Conservation (phyloP, 2,797 vertebrate species). For the Meriones psammophilus region DNA sequence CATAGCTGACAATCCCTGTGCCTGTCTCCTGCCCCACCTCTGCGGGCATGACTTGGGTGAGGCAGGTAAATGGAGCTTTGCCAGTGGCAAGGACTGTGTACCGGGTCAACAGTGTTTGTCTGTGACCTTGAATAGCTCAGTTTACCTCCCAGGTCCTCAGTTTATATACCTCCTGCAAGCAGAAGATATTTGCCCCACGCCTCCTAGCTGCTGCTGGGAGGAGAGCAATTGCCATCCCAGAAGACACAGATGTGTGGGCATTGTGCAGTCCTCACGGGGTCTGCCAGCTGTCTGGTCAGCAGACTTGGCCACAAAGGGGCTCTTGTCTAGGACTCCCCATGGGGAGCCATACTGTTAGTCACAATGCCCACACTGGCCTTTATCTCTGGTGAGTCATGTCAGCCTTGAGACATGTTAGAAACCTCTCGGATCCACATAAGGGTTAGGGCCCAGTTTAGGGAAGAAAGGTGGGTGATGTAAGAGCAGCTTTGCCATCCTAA, state of each 20-base stretch:
- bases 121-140: neutral
- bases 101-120: neutral
- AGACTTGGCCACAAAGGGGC: slow-evolving; percentile 36
- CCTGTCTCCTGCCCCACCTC: neutral
- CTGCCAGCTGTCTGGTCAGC: slow-evolving; percentile 36
- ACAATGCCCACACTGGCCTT: neutral
- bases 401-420: neutral
- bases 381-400: neutral
- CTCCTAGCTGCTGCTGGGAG: neutral
- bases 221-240: neutral
- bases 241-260: neutral
- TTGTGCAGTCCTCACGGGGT: neutral
- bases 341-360: neutral
- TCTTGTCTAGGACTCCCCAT: slow-evolving; percentile 24
- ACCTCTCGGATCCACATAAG: neutral
- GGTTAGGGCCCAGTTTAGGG: too few relatives aligned
- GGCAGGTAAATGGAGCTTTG: neutral
- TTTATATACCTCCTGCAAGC: neutral
- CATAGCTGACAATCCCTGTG: neutral
- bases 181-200: neutral
- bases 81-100: neutral
- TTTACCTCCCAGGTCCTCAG: neutral
- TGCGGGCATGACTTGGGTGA: too few relatives aligned
- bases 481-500: neutral
- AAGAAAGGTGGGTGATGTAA: neutral